Conservation (phyloP, 1,140 invertebrate genomes). For the Chelonus insularis region DNA sequence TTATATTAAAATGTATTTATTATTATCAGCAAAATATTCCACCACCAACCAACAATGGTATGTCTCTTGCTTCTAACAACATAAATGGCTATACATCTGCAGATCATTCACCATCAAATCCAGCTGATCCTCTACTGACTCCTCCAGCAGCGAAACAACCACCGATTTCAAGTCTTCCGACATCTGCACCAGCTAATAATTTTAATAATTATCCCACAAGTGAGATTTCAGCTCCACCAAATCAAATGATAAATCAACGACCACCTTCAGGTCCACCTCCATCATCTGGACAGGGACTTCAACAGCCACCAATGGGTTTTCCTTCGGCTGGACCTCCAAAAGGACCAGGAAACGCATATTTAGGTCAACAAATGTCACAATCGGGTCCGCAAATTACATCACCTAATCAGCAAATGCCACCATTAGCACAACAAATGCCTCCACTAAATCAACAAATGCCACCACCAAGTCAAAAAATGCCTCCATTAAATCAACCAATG, state of each 20-base stretch:
- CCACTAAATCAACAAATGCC: background rate
- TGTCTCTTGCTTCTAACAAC: slow-evolving; percentile 28
- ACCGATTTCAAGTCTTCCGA: slow-evolving; percentile 25
- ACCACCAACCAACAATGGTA: slow-evolving; percentile 6
- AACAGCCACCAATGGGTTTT: background rate
- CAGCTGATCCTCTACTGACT: background rate
- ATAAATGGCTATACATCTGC: slow-evolving; percentile 39
- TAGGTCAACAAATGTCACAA: too few species aligned
- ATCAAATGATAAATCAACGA: slow-evolving; percentile 20
- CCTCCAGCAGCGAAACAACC: slow-evolving; percentile 24
- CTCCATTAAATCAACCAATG: slow-evolving; percentile 32
- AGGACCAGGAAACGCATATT: too few species aligned
- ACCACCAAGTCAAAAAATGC: too few species aligned
- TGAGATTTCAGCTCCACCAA: slow-evolving; percentile 22
- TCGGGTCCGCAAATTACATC: too few species aligned
- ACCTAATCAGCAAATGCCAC: too few species aligned
- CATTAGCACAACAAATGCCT: too few species aligned
- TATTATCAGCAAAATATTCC: slow-evolving; percentile 16
- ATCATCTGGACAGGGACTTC: slow-evolving; percentile 13
- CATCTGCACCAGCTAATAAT: slow-evolving; percentile 30
- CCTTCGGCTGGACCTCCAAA: background rate
- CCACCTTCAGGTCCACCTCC: slow-evolving; percentile 31
- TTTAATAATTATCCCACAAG: slow-evolving; percentile 33
- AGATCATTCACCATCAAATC: slow-evolving; percentile 31
- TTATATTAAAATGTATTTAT: background rate